Base-by-base conservation (phyloP, 2,113 vertebrate genomes). In the Alouatta palliata region DNA sequence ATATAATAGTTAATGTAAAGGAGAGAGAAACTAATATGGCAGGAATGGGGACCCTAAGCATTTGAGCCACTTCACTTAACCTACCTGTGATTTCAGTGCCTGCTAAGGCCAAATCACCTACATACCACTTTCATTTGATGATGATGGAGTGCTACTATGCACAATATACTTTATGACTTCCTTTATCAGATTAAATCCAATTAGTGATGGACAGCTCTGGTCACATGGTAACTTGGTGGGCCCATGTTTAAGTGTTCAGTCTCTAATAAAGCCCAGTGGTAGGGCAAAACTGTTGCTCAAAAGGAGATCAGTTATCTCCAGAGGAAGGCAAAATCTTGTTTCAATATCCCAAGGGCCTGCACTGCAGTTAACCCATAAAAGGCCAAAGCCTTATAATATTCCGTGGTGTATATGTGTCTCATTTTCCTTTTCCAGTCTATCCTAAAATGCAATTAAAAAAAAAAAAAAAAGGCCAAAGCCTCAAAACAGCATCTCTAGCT, bases 1-100 rank as follows among this genome's bases (percentile, higher is more conserved):
- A 79, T 19, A 52, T 43, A 49, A 17, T 79, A 47, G 61, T 17
- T 71, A 86, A 77, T 47, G 83, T 80, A 93, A 85, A 54, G 37
- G 54, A n/a, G 27, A 90, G 0, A 82, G 8, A 75, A 79, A 35
- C 6, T 5, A 77, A 19, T 23, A 0, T 19, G 40, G 8, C 5
- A 73, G 5, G 5, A 12, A 52, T 5, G 6, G 8, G 1, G n/a
- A 56, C 12, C 2, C 30, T 13, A 12, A 30, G 13, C 9, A 8
- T 49, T 56, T 84, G 27, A 9, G 3, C 21, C 19, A 23, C 35
- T 93, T 87, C 19, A 88, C 19, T 3, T 23, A 61, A 43, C 1
- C 45, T 23, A 13, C 40, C 8, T 76, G 4, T 61, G n/a, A 49
- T 35, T 79, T 61, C 43, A 25, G n/a, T 20, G 35, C 6, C 30